Conservation (phyloP, 1,140 invertebrate genomes). For the Cherax destructor region DNA sequence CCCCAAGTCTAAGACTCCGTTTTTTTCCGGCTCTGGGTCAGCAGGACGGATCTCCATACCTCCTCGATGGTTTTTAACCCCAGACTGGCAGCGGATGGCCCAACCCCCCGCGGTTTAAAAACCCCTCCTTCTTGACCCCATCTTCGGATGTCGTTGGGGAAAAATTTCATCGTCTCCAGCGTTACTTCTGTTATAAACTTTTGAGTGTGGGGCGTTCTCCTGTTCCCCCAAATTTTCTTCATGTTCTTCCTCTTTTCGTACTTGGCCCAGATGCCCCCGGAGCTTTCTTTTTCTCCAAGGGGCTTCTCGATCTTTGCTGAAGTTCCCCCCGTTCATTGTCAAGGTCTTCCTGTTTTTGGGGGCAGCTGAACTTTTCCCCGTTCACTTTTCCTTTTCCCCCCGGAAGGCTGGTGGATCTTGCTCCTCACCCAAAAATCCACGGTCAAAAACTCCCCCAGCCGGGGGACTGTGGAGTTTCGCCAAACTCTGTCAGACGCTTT, state of each 20-base stretch:
- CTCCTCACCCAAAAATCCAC: conserved; percentile 97
- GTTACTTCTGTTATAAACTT: conserved; percentile 69
- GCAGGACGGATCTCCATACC: conserved; percentile 73
- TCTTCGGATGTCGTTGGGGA: conserved; percentile 58
- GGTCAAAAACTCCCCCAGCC: conserved; percentile 98
- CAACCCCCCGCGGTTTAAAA: conserved; percentile 52
- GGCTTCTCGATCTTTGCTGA: conserved; percentile 79
- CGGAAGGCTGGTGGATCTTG: conserved; percentile 97
- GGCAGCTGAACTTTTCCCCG: conserved; percentile 78
- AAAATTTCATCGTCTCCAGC: conserved; percentile 62
- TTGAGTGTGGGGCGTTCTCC: conserved; percentile 57
- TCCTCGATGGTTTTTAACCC: conserved; percentile 75
- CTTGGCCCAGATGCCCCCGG: conserved; percentile 76
- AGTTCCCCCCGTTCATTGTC: conserved; percentile 76
- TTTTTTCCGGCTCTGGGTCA: conserved; percentile 73
- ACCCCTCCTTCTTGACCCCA: conserved; percentile 34
- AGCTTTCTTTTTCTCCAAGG: conserved; percentile 82
- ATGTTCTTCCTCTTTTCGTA: conserved; percentile 53
- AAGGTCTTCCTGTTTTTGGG: conserved; percentile 77
- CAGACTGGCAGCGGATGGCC: conserved; percentile 75
- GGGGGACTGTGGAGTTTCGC: conserved; percentile 93
- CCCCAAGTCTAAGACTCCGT: conserved; percentile 86
- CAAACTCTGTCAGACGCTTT: conserved; percentile 95
- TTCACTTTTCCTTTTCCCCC: conserved; percentile 89
- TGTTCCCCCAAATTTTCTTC: conserved; percentile 28